Percentiles rank a stretch among this genome's conserved stretches.
These are phyloP conservation scores for Ictalurus furcatus DNA, from an alignment of 2,113 vertebrate genomes.

Conservation along the genomic window DNA sequence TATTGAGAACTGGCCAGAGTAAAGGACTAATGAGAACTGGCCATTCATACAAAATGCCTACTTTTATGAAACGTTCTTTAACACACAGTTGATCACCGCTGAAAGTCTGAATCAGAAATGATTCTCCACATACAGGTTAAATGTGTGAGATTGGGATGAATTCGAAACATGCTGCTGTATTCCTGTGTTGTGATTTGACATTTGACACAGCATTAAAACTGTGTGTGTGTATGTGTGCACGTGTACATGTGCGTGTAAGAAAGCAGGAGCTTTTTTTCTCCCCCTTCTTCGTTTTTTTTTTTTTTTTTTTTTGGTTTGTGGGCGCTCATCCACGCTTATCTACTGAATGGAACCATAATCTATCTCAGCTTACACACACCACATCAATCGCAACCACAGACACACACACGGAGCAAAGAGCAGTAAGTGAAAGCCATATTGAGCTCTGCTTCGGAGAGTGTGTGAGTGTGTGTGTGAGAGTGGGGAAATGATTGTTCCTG, in stretches of 20 bases:
- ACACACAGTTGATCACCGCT: too few relatives aligned
- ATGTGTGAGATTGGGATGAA: not conserved
- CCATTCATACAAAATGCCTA: not conserved
- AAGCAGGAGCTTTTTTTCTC: constrained; percentile 10
- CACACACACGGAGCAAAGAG: constrained; percentile 25
- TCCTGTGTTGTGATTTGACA: not conserved
- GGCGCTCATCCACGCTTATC: constrained; percentile 21
- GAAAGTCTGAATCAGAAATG: not conserved
- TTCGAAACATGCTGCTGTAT: not conserved
- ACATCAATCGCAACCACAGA: constrained; percentile 28
- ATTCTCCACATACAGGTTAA: not conserved
- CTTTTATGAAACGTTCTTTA: not conserved
- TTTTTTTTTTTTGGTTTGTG: constrained; percentile 3
- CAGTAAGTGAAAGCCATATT: constrained; percentile 8
- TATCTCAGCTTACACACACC: constrained; percentile 32
- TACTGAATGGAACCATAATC: constrained; percentile 35
- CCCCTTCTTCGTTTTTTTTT: not conserved
- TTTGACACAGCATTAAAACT: not conserved
- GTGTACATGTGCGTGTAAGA: not conserved
- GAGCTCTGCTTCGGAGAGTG: not conserved
- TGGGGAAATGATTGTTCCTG: not conserved
- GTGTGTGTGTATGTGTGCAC: constrained; percentile 16
- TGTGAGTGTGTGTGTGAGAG: not conserved
- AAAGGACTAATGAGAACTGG: too few relatives aligned
- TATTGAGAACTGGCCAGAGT: too few relatives aligned